Percentiles rank a stretch among this genome's conserved stretches.
Conservation (phyloP, 2,113 vertebrate species). For the Aviceda subcristata region DNA sequence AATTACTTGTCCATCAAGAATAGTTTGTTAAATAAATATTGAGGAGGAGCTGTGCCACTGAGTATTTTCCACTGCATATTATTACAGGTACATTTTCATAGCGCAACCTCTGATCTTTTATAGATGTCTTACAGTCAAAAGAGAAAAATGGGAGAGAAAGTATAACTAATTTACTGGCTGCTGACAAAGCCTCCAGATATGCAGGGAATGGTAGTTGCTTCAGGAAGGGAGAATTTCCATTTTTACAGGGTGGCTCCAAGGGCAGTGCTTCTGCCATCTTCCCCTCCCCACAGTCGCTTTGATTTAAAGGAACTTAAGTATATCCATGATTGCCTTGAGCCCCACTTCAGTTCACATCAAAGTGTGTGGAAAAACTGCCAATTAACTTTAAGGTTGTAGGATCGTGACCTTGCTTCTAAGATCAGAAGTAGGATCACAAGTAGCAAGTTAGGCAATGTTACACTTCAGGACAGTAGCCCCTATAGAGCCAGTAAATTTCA, state of each 20-base stretch:
- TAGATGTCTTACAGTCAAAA: neutral
- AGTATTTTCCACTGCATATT: neutral
- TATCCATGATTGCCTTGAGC: neutral
- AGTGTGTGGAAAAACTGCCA: slow-evolving; percentile 12
- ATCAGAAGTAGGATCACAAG: slow-evolving; percentile 13
- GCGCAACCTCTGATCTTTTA: neutral
- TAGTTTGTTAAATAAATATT: neutral
- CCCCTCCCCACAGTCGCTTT: neutral
- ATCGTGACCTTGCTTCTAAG: slow-evolving; percentile 32
- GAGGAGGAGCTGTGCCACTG: neutral
- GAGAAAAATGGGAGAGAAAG: neutral
- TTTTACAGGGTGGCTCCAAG: neutral
- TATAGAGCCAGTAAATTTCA: neutral
- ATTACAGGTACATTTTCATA: neutral
- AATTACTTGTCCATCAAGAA: neutral
- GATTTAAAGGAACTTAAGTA: slow-evolving; percentile 26
- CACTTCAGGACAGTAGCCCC: neutral
- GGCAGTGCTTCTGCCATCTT: neutral
- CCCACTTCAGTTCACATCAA: slow-evolving; percentile 23
- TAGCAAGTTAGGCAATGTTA: neutral
- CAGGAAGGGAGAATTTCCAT: neutral
- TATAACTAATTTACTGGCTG: neutral
- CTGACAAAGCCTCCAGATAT: neutral
- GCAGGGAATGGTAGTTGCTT: neutral
- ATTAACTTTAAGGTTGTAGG: slow-evolving; percentile 39